Evolutionary conservation across 2,113 vertebrate genomes (phyloP), one percentile per base, ranked within the genome.

Genomic region (Coreoperca whiteheadi): DNA sequence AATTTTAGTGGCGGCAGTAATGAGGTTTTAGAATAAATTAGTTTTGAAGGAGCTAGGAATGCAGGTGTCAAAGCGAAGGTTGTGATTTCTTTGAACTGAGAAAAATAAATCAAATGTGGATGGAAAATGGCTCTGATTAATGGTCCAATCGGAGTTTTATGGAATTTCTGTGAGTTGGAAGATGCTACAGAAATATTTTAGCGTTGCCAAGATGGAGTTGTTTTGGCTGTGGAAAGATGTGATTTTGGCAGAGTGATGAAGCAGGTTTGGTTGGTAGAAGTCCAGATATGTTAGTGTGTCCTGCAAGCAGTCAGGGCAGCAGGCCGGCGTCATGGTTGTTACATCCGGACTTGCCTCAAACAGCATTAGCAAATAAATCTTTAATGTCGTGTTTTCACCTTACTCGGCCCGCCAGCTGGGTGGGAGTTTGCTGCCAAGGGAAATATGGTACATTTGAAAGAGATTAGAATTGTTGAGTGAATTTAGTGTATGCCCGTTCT

Each of bases 11-110:
- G 16, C 23, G 1, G 74, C 60, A 39, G 41, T 85, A 83, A 91
- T 87, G 41, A 82, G 70, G 23, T 77, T 23, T 50, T 67, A 70
- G 64, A 83, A 68, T 77, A 74, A 89, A 88, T 88, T 43, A 3
- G 59, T 81, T 90, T 86, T 59, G 23, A 32, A 57, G 0, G 23
- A 54, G 39, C n/a, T 14, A 32, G 25, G 37, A 59, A 66, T 25
- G 77, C 54, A 50, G 10, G 32, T 69, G 84, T 85, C 32, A 64
- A 69, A 74, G 69, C 5, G 8, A 71, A 66, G 43, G 57, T 76
- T 50, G 21, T 25, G 65, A 53, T 71, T 72, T 76, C 8, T 41
- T 34, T 60, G 48, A 21, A 71, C 16, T 43, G 28, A 48, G n/a
- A 18, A 50, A 77, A 6, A 21, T 1, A 71, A 67, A 76, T 51